These are phyloP conservation scores for Nibea coibor DNA, from an alignment of 2,113 vertebrate genomes.

Conservation along the genomic window DNA sequence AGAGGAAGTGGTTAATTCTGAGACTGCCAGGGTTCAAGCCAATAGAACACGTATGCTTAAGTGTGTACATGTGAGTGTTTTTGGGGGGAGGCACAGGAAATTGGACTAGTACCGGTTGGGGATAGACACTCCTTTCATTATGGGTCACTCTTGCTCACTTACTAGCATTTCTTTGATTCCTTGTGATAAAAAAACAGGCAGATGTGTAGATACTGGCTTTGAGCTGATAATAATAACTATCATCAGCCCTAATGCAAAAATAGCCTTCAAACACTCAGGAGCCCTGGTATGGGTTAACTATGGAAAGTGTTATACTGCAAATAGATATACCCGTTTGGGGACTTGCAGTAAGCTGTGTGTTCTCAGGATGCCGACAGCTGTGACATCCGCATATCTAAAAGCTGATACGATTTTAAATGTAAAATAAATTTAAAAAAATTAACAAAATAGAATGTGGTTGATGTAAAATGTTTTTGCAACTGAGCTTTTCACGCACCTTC, in stretches of 20 bases:
- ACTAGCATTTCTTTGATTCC: not conserved
- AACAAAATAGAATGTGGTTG: not conserved
- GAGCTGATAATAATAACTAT: not conserved
- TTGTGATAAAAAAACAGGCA: not conserved
- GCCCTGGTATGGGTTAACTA: not conserved
- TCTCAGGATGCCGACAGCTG: slow-evolving; percentile 13
- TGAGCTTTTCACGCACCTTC: no score
- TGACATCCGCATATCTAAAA: slow-evolving; percentile 2
- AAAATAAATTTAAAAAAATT: no score
- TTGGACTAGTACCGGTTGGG: not conserved
- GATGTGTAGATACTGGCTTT: not conserved
- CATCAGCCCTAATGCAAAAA: not conserved
- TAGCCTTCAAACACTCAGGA: not conserved
- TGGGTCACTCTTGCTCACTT: not conserved
- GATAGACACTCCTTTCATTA: not conserved
- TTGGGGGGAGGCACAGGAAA: slow-evolving; percentile 9
- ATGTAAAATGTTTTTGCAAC: not conserved
- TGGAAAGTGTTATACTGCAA: slow-evolving; percentile 10
- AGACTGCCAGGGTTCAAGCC: slow-evolving; percentile 59
- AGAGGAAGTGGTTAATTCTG: slow-evolving; percentile 76
- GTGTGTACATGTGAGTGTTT: slow-evolving; percentile 10
- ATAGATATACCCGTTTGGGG: slow-evolving; percentile 22
- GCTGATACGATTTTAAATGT: slow-evolving; percentile 8
- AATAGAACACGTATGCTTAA: slow-evolving; percentile 20
- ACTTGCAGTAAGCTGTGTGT: slow-evolving; percentile 1